phyloP scores from a whole-genome alignment of 2,797 vertebrate genomes.

The Rhabdomys pumilio region DNA sequence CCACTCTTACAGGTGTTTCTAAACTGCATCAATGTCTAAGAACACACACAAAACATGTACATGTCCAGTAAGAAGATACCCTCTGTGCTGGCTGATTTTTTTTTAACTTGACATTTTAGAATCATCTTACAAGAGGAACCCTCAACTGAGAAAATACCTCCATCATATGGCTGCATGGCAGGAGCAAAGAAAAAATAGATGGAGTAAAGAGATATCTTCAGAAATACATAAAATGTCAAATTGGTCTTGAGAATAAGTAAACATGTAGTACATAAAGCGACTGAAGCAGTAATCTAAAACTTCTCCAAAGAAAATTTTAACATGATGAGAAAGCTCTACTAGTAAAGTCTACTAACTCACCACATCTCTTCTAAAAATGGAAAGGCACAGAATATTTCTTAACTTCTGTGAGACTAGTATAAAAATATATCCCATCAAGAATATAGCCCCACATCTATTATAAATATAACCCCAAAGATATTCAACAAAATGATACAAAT shows the following conservation, averaged over 20 bases:
- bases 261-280: background rate
- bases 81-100: background rate
- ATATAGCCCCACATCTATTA: background rate
- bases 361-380: background rate
- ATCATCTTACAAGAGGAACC: background rate
- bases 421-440: background rate
- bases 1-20: background rate
- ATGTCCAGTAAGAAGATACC: background rate
- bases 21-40: background rate
- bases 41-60: background rate
- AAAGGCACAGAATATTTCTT: background rate
- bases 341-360: conserved; percentile 10
- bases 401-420: background rate
- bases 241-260: conserved; percentile 32
- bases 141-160: background rate
- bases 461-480: background rate
- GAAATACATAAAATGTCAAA: conserved; percentile 10
- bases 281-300: conserved; percentile 37
- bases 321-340: background rate
- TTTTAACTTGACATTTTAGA: background rate
- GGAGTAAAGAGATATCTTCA: conserved; percentile 10
- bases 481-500: background rate
- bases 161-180: background rate
- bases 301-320: background rate
- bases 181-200: background rate